Conservation (phyloP, 2,113 vertebrate genomes). For the Tor tambroides region DNA sequence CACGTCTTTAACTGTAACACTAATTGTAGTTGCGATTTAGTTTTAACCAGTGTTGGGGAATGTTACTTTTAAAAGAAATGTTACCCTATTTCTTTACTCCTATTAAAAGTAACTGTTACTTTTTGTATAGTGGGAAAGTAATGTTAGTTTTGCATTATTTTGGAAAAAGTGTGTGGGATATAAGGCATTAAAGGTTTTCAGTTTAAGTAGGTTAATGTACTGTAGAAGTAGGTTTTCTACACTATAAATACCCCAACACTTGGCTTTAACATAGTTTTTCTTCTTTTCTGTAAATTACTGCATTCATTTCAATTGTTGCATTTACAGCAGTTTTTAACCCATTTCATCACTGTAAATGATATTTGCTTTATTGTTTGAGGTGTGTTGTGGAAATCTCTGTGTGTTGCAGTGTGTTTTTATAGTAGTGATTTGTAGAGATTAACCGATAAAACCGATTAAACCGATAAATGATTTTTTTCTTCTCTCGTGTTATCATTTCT, state of each 20-base stretch:
- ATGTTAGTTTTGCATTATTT: background rate
- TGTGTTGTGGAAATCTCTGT: slow-evolving; percentile 1
- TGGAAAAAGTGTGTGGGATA: background rate
- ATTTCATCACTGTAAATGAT: background rate
- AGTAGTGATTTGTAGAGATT: background rate
- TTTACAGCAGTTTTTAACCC: background rate
- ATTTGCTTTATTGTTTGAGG: slow-evolving; percentile 20
- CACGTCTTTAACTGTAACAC: background rate
- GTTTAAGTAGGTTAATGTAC: background rate
- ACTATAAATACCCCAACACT: background rate
- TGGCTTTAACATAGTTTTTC: background rate
- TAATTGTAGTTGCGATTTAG: background rate
- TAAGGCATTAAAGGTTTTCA: background rate
- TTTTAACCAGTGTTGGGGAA: slow-evolving; percentile 1
- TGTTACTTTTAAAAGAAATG: background rate
- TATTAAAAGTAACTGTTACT: background rate
- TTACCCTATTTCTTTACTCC: background rate
- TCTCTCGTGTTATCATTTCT: background rate
- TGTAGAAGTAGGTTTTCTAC: too few species aligned
- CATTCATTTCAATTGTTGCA: background rate
- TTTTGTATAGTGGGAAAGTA: background rate
- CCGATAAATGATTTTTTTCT: background rate
- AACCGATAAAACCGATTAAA: background rate
- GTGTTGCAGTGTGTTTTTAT: slow-evolving; percentile 12
- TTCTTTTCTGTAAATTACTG: background rate